These are phyloP conservation scores for Acrocephalus arundinaceus DNA, from an alignment of 2,113 vertebrate species.

Conservation along the genomic window DNA sequence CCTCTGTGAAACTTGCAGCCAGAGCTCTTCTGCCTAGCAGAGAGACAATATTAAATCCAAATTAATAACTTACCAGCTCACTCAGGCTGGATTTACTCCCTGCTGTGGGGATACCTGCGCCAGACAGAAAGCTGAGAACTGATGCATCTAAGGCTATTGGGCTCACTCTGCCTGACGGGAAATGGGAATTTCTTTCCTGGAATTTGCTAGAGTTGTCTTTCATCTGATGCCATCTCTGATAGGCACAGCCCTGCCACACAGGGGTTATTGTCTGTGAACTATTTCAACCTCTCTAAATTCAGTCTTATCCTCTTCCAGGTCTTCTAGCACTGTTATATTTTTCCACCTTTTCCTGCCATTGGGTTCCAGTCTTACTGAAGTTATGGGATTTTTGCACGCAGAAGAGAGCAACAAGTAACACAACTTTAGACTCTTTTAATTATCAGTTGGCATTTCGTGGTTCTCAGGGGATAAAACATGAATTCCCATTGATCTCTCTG, in stretches of 20 bases:
- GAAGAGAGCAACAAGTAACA: not conserved
- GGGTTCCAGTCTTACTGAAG: not conserved
- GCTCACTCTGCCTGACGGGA: rapidly evolving
- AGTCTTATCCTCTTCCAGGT: not conserved
- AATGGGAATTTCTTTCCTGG: not conserved
- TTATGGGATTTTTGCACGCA: rapidly evolving
- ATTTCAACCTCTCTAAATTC: not conserved
- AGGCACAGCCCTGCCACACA: not conserved
- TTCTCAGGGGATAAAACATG: not conserved
- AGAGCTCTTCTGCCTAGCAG: not conserved
- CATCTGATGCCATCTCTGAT: not conserved
- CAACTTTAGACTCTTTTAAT: not conserved
- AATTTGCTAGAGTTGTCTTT: not conserved
- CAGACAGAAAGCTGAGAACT: not conserved
- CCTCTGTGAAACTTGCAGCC: not conserved
- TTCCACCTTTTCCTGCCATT: not conserved
- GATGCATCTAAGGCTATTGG: not conserved
- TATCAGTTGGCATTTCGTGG: not conserved
- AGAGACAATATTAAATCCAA: not conserved
- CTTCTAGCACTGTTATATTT: not conserved
- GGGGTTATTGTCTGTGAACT: not conserved
- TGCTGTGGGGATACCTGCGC: not conserved
- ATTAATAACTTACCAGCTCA: not conserved
- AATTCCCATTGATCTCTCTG: not conserved
- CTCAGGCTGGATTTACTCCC: not conserved